Evolutionary conservation across 2,888 invertebrate species (phyloP), one percentile per base, ranked within the genome.

Genomic region (Cosmorhoe ocellata): DNA sequence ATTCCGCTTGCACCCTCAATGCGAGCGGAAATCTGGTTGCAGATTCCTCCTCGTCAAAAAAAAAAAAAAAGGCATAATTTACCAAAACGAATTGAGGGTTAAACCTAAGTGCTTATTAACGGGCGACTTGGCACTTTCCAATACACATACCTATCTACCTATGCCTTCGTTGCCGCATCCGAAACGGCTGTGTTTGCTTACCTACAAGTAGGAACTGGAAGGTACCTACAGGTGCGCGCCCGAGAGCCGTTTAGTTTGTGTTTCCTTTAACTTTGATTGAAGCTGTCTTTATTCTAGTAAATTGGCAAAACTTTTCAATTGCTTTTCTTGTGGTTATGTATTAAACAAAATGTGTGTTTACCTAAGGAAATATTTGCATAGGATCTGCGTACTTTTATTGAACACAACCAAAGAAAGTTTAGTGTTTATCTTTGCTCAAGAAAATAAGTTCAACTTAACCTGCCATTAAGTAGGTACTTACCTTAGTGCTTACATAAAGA

Each of bases 281-380:
- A 68, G 77, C 80, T 79, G 81, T 81, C 84, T 84, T 85, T 87
- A 86, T 84, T 86, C 74, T 80, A 71, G 71, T 67, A 82, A 84
- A 85, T 84, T 84, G 83, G 78, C 69, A 71, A 77, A 87, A 87
- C 74, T 87, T 86, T 58, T 59, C 76, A 71, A 86, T 85, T 81
- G 80, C 74, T 85, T 85, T 88, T 80, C 79, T 82, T 81, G 58
- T 59, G 66, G 70, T 63, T 64, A 49, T 51, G 60, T 58, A 59
- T 61, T 61, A 59, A 53, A 52, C 51, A 53, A 39, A 32, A 18
- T 47, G 34, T 36, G 40, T 37, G 41, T 31, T 48, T 30, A n/a
- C n/a, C n/a, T n/a, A 26, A 32, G 18, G 45, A 51, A 59, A 58
- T 56, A 53, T 60, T 26, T 37, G 27, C 30, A 39, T 47, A 28